These are phyloP conservation scores for Drosophila pachea DNA, from an alignment of 1,140 invertebrate species.

Conservation along the genomic window DNA sequence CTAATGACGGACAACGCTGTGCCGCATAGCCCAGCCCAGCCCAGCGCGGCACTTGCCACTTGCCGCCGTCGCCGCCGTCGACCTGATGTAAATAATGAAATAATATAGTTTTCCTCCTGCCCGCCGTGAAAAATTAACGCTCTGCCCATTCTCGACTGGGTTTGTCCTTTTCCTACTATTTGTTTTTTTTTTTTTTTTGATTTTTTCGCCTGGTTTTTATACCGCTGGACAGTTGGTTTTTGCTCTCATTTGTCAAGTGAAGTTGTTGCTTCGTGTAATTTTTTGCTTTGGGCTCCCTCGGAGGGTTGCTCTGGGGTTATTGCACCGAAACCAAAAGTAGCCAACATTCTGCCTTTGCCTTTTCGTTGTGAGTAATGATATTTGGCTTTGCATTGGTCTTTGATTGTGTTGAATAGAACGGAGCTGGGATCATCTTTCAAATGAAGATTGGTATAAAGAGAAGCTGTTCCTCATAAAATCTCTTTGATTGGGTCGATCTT, in stretches of 20 bases:
- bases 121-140: slow-evolving; percentile 73
- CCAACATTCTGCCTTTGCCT: not conserved
- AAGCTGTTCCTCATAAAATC: too few species aligned
- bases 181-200: too few species aligned
- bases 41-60: slow-evolving; percentile 14
- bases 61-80: slow-evolving; percentile 13
- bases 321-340: slow-evolving; percentile 38
- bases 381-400: too few species aligned
- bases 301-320: slow-evolving; percentile 30
- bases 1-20: slow-evolving; percentile 65
- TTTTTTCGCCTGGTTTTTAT: slow-evolving; percentile 46
- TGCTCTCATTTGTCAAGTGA: slow-evolving; percentile 73
- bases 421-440: too few species aligned
- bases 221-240: slow-evolving; percentile 62
- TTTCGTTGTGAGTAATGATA: too few species aligned
- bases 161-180: slow-evolving; percentile 45
- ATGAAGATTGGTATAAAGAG: too few species aligned
- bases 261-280: slow-evolving; percentile 17
- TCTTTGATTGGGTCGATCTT: too few species aligned
- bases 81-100: slow-evolving; percentile 73
- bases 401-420: too few species aligned
- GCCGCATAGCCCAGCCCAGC: slow-evolving; percentile 17
- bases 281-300: not conserved
- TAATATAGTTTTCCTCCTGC: slow-evolving; percentile 72
- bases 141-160: slow-evolving; percentile 65